These are phyloP conservation scores for Caracal caracal DNA, from an alignment of 2,113 vertebrate genomes.

Conservation along the genomic window DNA sequence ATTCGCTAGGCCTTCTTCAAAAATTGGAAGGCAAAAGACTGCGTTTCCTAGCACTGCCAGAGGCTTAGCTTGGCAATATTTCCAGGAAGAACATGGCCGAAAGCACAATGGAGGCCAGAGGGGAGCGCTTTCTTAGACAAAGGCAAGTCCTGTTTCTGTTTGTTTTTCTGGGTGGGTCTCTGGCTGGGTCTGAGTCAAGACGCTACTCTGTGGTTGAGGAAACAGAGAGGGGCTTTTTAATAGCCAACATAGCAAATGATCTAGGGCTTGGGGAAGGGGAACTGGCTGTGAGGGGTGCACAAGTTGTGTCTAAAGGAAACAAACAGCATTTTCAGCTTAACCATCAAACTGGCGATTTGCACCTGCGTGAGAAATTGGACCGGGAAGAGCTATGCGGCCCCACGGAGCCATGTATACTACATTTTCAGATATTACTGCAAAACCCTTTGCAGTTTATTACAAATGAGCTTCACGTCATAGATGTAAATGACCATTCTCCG, in stretches of 20 bases:
- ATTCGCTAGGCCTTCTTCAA: background rate
- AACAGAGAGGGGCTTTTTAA: slow-evolving; percentile 66
- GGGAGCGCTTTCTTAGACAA: slow-evolving; percentile 51
- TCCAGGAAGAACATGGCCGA: background rate
- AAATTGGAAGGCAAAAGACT: background rate
- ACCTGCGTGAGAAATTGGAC: slow-evolving; percentile 61
- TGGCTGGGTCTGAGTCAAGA: slow-evolving; percentile 57
- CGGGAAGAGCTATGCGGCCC: slow-evolving; percentile 60
- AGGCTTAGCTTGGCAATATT: background rate
- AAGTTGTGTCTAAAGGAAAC: slow-evolving; percentile 51
- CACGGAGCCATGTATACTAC: slow-evolving; percentile 62
- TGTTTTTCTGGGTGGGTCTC: slow-evolving; percentile 62
- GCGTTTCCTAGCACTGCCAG: background rate
- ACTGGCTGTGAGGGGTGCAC: slow-evolving; percentile 7
- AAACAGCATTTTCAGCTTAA: slow-evolving; percentile 47
- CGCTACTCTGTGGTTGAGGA: slow-evolving; percentile 88
- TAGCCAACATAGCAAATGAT: slow-evolving; percentile 64
- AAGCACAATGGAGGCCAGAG: slow-evolving; percentile 41
- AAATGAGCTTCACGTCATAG: slow-evolving; percentile 54
- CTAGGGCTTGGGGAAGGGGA: slow-evolving; percentile 52
- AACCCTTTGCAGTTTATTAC: slow-evolving; percentile 64
- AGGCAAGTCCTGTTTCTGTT: slow-evolving; percentile 77
- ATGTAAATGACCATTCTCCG: slow-evolving; percentile 61
- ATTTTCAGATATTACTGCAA: slow-evolving; percentile 69
- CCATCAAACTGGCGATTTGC: slow-evolving; percentile 50